These are phyloP conservation scores for Caenorhabditis remanei DNA, from an alignment of 1,140 invertebrate genomes.

Conservation along the genomic window DNA sequence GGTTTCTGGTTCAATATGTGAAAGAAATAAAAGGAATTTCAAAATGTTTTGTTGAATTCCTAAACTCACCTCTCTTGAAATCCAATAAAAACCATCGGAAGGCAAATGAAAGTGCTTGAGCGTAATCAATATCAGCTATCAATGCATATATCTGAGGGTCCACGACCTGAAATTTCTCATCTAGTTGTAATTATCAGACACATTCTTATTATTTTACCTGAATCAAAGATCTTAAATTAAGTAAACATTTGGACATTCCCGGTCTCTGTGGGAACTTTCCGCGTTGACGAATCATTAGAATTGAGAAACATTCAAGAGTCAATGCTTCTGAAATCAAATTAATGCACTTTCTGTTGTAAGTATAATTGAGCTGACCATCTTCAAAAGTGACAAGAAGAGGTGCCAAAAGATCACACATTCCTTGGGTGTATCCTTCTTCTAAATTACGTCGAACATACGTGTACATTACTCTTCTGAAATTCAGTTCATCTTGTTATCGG, in stretches of 20 bases:
- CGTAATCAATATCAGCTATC: conserved; percentile 94
- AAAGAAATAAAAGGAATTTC: background rate
- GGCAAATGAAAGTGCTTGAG: conserved; percentile 93
- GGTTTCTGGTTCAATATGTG: background rate
- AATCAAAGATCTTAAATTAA: conserved; percentile 88
- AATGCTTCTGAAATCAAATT: conserved; percentile 83
- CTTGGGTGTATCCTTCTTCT: conserved; percentile 83
- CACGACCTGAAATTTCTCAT: conserved; percentile 82
- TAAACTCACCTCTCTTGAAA: conserved; percentile 83
- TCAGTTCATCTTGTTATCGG: background rate
- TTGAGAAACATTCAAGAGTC: conserved; percentile 91
- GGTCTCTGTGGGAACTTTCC: conserved; percentile 92
- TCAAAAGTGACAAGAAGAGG: conserved; percentile 91
- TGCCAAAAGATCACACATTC: conserved; percentile 93
- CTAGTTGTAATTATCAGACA: background rate
- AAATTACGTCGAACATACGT: conserved; percentile 95
- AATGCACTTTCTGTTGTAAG: background rate
- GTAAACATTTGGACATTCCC: conserved; percentile 93
- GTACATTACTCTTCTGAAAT: conserved; percentile 88
- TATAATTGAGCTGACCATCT: conserved; percentile 81
- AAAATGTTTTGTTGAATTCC: background rate
- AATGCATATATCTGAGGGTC: conserved; percentile 90
- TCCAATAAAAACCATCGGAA: conserved; percentile 91
- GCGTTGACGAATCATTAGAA: conserved; percentile 89
- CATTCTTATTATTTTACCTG: conserved; percentile 81